Base-by-base conservation (phyloP, 2,888 invertebrate species). In the Aromia moschata region DNA sequence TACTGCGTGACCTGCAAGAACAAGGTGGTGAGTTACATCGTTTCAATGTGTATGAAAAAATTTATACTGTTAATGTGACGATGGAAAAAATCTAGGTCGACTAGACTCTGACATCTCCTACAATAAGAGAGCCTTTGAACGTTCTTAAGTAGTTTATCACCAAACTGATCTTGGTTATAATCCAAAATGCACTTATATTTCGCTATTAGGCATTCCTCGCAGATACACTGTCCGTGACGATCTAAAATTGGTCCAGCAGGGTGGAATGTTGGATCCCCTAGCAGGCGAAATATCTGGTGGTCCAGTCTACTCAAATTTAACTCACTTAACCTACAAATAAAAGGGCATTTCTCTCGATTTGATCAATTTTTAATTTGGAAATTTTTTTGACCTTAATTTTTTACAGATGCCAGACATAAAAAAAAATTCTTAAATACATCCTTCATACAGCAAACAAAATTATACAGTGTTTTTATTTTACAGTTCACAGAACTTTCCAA, bases 121-220 rank as follows among this genome's bases (percentile, higher is more conserved):
- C 71, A 70, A 55, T 56, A 67, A 10, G 62, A 64, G 31, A 67
- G 56, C 7, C 69, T 56, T 30, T 60, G 60, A 40, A 46, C 38
- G 12, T 56, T 68, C 36, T 58, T 58, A 25, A 69, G 60, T 20
- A 63, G 43, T 37, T 40, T 63, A 4, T 64, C 62, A 25, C 44
- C 56, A 15, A 63, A 41, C 43, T 68, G 58, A 45, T 70, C 69
- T 17, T 64, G 58, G 15, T 62, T 57, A 1, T 63, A 38, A 53
- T 66, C 69, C 52, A 69, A 62, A 51, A 68, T 67, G 43, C 46
- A 65, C 58, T 69, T 69, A 62, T 77, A 78, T 67, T 76, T 76
- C 5, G 75, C 72, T 49, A 77, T 68, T 53, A 78, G 63, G 62
- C 79, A 79, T 62, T 79, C 77, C 64, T 79, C 79, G 62, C 79